A percentile compares a stretch with the other conserved stretches of the same genome.
Conservation (phyloP, 2,113 vertebrate genomes). For the Lutjanus erythropterus region DNA sequence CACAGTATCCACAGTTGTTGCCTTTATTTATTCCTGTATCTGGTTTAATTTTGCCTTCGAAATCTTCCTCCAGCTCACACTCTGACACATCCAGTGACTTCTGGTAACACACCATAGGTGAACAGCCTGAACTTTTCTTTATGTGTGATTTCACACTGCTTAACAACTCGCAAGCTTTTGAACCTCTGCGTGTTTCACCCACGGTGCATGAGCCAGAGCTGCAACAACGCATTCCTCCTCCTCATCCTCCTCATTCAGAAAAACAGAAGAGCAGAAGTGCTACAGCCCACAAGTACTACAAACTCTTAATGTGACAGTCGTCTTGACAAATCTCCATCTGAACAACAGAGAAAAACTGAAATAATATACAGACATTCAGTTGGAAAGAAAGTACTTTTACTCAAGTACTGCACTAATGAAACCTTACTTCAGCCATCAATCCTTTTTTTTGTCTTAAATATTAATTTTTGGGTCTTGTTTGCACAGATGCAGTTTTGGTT, state of each 20-base stretch:
- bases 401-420: not conserved
- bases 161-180: not conserved
- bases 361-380: not conserved
- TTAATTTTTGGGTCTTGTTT: too few species aligned
- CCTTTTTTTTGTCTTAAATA: too few species aligned
- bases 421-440: too few species aligned
- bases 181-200: not conserved
- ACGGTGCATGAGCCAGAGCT: not conserved
- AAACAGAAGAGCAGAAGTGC: too few species aligned
- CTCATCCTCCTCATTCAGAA: too few species aligned
- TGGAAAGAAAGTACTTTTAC: not conserved
- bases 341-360: not conserved
- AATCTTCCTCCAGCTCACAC: not conserved
- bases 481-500: too few species aligned
- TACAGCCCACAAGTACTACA: too few species aligned
- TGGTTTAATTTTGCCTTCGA: not conserved
- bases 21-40: not conserved
- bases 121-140: not conserved
- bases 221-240: too few species aligned
- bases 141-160: not conserved
- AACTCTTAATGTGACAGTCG: too few species aligned
- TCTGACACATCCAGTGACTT: not conserved
- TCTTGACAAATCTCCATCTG: not conserved
- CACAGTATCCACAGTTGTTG: not conserved
- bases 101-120: not conserved